These are phyloP conservation scores for Lontra canadensis DNA, from an alignment of 2,113 vertebrate genomes.

Conservation along the genomic window DNA sequence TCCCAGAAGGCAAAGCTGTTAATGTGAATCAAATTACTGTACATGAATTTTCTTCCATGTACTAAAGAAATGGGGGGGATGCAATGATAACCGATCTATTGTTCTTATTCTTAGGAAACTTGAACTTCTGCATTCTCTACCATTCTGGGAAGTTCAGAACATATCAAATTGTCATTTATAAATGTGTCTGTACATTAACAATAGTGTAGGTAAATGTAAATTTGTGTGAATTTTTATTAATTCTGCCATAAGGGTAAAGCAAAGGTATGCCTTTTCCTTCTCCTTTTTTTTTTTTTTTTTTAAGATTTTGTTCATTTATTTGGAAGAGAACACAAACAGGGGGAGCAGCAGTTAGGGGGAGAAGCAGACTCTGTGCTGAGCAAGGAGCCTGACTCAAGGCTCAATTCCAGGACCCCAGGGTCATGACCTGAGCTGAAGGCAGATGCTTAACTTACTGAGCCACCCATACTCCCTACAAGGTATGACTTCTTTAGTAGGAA, in stretches of 20 bases:
- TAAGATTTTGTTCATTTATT: neutral
- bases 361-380: neutral
- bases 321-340: neutral
- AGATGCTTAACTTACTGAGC: neutral
- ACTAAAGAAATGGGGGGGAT: neutral
- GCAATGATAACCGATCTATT: neutral
- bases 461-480: neutral
- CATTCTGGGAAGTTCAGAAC: neutral
- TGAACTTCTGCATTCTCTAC: neutral
- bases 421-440: neutral
- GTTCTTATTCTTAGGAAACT: neutral
- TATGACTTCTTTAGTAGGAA: neutral
- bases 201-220: neutral
- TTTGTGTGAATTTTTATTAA: neutral
- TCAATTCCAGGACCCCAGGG: neutral
- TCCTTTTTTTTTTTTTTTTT: neutral
- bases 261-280: neutral
- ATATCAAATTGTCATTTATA: neutral
- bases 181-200: neutral
- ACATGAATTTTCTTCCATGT: neutral
- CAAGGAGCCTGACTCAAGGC: neutral
- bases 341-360: neutral
- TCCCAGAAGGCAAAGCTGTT: neutral
- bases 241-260: neutral
- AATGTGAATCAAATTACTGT: neutral